Conservation (phyloP, 2,888 invertebrate species). For the Nemotelus pantherinus region DNA sequence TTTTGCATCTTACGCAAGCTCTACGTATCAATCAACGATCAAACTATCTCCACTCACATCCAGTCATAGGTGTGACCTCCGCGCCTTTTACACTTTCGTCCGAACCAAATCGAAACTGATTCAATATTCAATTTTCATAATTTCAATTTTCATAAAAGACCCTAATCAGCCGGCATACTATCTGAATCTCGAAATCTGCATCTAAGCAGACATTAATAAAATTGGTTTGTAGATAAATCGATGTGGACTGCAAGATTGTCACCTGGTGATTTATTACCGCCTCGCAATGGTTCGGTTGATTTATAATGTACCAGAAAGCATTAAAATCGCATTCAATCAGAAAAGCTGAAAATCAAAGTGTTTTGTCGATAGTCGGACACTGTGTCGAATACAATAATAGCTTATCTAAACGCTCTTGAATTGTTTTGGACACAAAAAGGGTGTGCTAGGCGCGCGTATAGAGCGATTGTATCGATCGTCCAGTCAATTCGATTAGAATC, state of each 20-base stretch:
- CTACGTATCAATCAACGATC: too few species aligned
- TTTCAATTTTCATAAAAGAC: conserved; percentile 17
- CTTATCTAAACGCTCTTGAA: conserved; percentile 15
- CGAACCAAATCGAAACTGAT: not conserved
- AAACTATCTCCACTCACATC: too few species aligned
- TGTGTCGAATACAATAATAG: not conserved
- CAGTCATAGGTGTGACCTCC: too few species aligned
- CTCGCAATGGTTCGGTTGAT: conserved; percentile 8
- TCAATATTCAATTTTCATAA: conserved; percentile 17
- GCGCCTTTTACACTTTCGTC: too few species aligned
- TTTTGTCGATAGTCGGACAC: conserved; percentile 15
- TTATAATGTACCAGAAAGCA: conserved; percentile 12
- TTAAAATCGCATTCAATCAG: conserved; percentile 29
- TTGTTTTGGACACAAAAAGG: conserved; percentile 21
- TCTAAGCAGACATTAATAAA: conserved; percentile 40
- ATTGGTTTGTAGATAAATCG: conserved; percentile 35
- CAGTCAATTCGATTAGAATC: not conserved
- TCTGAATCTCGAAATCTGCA: conserved; percentile 16
- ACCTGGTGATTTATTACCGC: conserved; percentile 40
- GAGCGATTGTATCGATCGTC: not conserved
- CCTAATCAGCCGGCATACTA: conserved; percentile 24
- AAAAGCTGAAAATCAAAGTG: conserved; percentile 27
- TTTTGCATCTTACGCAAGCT: too few species aligned
- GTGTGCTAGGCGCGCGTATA: not conserved
- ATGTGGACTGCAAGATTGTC: conserved; percentile 29